Percentiles rank a stretch among this genome's conserved stretches.
phyloP scores from a whole-genome alignment of 1,140 invertebrate genomes.

The Nylanderia fulva region DNA sequence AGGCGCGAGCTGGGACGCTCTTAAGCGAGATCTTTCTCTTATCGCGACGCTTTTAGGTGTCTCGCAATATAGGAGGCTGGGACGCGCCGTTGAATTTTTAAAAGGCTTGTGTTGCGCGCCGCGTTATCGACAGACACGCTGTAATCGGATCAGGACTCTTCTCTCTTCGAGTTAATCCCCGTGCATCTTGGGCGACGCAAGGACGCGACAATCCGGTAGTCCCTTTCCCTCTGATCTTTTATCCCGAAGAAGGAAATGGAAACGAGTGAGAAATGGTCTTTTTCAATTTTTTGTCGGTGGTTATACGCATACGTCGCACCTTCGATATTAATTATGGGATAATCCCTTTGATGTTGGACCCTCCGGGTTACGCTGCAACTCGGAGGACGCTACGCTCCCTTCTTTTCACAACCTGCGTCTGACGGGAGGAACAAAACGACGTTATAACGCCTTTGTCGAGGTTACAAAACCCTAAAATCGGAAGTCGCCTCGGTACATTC shows the following conservation, averaged over 20 bases:
- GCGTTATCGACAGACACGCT: conserved; percentile 50
- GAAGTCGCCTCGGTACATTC: conserved; percentile 29
- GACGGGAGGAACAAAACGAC: conserved; percentile 24
- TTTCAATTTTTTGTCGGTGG: conserved; percentile 66
- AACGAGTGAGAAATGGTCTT: conserved; percentile 10
- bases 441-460: conserved; percentile 32
- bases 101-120: conserved; percentile 27
- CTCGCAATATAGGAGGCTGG: conserved; percentile 12
- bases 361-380: conserved; percentile 53
- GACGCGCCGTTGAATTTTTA: conserved; percentile 50
- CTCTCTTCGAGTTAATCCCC: conserved; percentile 62
- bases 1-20: conserved; percentile 43
- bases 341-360: conserved; percentile 76
- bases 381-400: conserved; percentile 39
- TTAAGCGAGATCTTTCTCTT: conserved; percentile 59
- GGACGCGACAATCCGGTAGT: conserved; percentile 32
- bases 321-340: conserved; percentile 79
- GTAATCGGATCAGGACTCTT: conserved; percentile 70
- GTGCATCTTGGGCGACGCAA: conserved; percentile 64
- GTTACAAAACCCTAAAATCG: conserved; percentile 15
- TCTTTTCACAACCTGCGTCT: conserved; percentile 22
- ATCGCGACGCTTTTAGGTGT: conserved; percentile 57
- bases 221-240: no score
- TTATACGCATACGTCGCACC: conserved; percentile 79
- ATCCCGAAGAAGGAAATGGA: not conserved